These are phyloP conservation scores for Sarcophaga caerulescens DNA, from an alignment of 2,888 invertebrate genomes.

Conservation along the genomic window DNA sequence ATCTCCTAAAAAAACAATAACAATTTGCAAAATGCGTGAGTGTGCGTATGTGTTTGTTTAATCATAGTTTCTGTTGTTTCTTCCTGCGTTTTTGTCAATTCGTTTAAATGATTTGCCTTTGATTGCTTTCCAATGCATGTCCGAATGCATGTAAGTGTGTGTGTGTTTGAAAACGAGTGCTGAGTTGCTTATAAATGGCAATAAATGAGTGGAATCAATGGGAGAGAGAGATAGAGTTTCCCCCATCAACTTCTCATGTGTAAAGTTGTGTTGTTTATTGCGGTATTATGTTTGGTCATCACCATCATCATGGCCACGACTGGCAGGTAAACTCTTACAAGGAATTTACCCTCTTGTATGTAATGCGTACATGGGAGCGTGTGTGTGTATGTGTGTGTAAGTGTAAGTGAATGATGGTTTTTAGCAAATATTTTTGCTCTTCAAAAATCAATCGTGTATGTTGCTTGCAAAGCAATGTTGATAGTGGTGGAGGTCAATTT, in stretches of 20 bases:
- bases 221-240: too few species aligned
- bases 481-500: constrained; percentile 57
- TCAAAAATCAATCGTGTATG: constrained; percentile 47
- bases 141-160: too few species aligned
- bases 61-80: constrained; percentile 17
- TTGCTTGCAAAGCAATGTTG: constrained; percentile 2
- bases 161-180: too few species aligned
- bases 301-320: background rate
- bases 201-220: too few species aligned
- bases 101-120: background rate
- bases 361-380: too few species aligned
- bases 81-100: background rate
- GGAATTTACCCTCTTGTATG: background rate
- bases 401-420: too few species aligned
- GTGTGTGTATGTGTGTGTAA: background rate
- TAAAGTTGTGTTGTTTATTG: constrained; percentile 17
- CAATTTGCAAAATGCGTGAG: too few species aligned
- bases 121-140: too few species aligned
- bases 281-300: background rate
- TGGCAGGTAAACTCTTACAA: background rate
- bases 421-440: constrained; percentile 13
- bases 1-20: too few species aligned
- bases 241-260: background rate
- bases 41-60: background rate
- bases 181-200: too few species aligned